A percentile compares a stretch with the other conserved stretches of the same genome.
These are phyloP conservation scores for Sebastes kiyomatsui DNA, from an alignment of 2,797 vertebrate species.

Conservation along the genomic window DNA sequence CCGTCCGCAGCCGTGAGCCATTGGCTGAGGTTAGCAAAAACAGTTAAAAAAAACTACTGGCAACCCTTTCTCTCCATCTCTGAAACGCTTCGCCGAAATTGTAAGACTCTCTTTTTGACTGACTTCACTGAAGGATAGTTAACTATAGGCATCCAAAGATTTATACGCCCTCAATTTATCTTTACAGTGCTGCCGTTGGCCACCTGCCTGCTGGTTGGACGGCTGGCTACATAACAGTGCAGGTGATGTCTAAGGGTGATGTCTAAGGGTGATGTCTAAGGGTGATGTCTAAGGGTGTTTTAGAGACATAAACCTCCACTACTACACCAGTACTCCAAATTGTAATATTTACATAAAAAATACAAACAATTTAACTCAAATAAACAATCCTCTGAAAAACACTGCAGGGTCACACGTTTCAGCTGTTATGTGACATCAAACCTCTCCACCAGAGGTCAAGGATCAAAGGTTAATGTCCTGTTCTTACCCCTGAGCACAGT, in stretches of 20 bases:
- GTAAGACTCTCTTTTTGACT: too few species aligned
- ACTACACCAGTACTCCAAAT: not conserved
- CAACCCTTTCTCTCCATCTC: too few species aligned
- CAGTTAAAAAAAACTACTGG: too few species aligned
- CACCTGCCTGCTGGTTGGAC: too few species aligned
- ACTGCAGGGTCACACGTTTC: not conserved
- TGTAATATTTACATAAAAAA: not conserved
- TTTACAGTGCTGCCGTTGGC: too few species aligned
- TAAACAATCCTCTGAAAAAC: not conserved
- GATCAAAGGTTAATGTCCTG: constrained; percentile 40
- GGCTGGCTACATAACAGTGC: not conserved
- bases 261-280: not conserved
- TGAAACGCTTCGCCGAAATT: too few species aligned
- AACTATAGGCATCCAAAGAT: too few species aligned
- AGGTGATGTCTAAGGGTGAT: not conserved
- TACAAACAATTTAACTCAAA: not conserved
- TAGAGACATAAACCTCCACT: not conserved
- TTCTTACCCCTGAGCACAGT: not conserved
- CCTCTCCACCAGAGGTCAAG: constrained; percentile 18
- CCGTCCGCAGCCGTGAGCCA: too few species aligned
- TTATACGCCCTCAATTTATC: too few species aligned
- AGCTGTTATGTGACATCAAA: constrained; percentile 26
- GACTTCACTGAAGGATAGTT: too few species aligned
- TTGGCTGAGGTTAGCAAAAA: too few species aligned
- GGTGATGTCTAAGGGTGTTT: not conserved